These are phyloP conservation scores for Dryocosmus kuriphilus DNA, from an alignment of 2,888 invertebrate genomes.

Conservation along the genomic window DNA sequence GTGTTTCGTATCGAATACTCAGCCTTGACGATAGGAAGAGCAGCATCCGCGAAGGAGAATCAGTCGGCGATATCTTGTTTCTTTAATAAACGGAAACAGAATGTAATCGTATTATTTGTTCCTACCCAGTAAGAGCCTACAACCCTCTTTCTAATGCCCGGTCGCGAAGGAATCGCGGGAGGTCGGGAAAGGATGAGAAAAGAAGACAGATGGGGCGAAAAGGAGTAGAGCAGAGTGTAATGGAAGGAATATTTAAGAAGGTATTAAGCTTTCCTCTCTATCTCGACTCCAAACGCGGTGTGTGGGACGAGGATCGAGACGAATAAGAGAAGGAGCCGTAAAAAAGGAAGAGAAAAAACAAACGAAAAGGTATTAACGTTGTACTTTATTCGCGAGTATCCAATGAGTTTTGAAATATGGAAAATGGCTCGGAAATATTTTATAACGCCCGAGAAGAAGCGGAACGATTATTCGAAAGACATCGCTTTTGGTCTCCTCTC, in stretches of 20 bases:
- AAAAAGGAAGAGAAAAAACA: conserved; percentile 50
- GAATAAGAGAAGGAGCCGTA: conserved; percentile 37
- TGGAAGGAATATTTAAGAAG: conserved; percentile 76
- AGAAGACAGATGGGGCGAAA: conserved; percentile 45
- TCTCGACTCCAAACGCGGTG: conserved; percentile 51
- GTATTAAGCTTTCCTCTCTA: conserved; percentile 71
- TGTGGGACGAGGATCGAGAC: conserved; percentile 40
- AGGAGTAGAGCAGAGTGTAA: conserved; percentile 59
- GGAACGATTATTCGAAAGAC: conserved; percentile 41
- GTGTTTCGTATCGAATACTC: conserved; percentile 75
- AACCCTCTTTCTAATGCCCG: conserved; percentile 61
- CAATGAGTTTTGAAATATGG: conserved; percentile 71
- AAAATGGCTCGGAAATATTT: conserved; percentile 59
- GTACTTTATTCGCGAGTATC: conserved; percentile 69
- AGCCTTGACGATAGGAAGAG: conserved; percentile 59
- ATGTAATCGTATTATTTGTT: conserved; percentile 78
- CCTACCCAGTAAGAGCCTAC: conserved; percentile 69
- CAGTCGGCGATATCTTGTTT: conserved; percentile 75
- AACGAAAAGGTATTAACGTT: conserved; percentile 69
- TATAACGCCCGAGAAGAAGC: conserved; percentile 40
- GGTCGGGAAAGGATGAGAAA: conserved; percentile 42
- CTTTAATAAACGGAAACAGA: conserved; percentile 78
- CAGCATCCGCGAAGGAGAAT: conserved; percentile 55
- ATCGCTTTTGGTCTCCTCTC: conserved; percentile 16
- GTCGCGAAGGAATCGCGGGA: conserved; percentile 56